Evolutionary conservation across 2,113 vertebrate species (phyloP).

Genomic region (Grus americana): DNA sequence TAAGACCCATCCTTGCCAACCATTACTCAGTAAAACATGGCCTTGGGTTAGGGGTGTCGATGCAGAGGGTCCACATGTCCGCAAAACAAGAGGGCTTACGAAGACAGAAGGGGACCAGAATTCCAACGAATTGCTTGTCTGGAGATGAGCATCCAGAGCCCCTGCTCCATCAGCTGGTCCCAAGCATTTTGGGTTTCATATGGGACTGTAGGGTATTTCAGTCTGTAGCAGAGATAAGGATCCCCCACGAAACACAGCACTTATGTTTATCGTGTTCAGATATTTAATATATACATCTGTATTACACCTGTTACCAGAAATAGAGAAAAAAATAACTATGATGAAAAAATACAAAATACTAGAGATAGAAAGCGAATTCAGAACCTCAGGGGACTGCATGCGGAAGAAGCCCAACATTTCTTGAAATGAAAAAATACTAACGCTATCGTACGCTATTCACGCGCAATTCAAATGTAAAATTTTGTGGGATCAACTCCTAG

Average conservation of each 20-base stretch:
- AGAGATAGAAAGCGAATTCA: background rate
- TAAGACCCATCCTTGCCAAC: background rate
- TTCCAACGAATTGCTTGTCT: background rate
- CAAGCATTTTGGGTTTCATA: background rate
- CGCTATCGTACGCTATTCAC: background rate
- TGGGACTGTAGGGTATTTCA: background rate
- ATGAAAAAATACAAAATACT: background rate
- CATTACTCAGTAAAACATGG: background rate
- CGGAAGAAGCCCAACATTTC: background rate
- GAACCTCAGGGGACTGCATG: rapidly evolving
- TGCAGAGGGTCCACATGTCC: too few species aligned
- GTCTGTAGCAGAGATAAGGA: background rate
- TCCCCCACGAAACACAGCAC: background rate
- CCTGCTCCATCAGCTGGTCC: background rate
- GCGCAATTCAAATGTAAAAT: background rate
- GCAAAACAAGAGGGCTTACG: too few species aligned
- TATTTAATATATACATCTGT: too few species aligned
- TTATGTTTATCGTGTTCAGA: background rate
- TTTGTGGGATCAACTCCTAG: background rate
- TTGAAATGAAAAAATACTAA: background rate
- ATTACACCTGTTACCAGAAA: background rate
- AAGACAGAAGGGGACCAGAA: background rate
- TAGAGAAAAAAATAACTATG: background rate
- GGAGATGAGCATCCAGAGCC: background rate
- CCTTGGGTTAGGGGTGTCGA: background rate